These are phyloP conservation scores for Galeopterus variegatus DNA, from an alignment of 2,113 vertebrate species.

Conservation along the genomic window DNA sequence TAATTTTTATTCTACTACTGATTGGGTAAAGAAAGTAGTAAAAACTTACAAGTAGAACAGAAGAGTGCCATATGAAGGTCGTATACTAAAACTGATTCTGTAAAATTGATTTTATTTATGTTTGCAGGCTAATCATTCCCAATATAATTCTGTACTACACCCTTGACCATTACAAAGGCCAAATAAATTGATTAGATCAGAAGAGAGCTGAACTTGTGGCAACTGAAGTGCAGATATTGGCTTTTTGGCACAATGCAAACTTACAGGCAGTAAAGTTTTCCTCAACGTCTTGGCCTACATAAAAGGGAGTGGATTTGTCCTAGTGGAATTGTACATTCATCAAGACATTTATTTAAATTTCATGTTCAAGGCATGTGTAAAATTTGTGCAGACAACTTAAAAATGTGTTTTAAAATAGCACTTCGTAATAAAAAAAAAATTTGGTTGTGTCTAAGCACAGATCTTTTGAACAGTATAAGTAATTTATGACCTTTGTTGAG, in stretches of 20 bases:
- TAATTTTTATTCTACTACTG: neutral
- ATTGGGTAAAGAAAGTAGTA: neutral
- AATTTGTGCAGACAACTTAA: neutral
- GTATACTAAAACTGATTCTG: neutral
- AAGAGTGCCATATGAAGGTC: neutral
- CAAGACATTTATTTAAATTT: neutral
- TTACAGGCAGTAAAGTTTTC: neutral
- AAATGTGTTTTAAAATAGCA: neutral
- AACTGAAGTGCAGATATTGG: neutral
- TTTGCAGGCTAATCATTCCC: neutral
- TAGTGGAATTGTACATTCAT: neutral
- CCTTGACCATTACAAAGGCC: neutral
- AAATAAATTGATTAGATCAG: neutral
- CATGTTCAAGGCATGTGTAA: neutral
- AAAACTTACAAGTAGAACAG: neutral
- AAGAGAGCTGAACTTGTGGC: neutral
- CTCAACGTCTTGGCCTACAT: neutral
- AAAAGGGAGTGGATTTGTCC: neutral
- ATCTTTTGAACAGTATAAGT: neutral
- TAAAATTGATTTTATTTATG: slow-evolving; percentile 10
- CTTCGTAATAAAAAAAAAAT: neutral
- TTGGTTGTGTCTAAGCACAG: neutral
- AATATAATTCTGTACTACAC: neutral
- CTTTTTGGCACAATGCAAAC: neutral
- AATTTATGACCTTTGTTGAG: neutral